Evolutionary conservation across 2,113 vertebrate species (phyloP), one percentile per base, ranked within the genome.

Genomic region (Sebastes schlegelii): DNA sequence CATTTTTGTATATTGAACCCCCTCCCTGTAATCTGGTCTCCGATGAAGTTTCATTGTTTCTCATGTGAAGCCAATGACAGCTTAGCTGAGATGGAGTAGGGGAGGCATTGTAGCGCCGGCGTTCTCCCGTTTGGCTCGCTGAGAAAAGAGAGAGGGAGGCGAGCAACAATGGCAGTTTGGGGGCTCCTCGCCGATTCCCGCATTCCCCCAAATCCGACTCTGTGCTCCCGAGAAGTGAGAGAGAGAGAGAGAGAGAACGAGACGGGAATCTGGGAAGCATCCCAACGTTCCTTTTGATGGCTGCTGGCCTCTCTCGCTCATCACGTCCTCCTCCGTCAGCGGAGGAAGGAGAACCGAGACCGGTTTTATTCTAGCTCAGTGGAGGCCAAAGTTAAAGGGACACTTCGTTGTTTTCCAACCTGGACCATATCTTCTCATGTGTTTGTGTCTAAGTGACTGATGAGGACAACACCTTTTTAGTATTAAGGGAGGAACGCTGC

Each of bases 21-120:
- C 80, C 89, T 87, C 74, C 0, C 96, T 86, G 85, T 97, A 96
- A 97, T 97, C 96, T 97, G 94, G 93, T 95, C 95, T 97, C 96
- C 89, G 95, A 83, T 97, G 93, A 96, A 96, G 94, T 96, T 95
- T 96, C 94, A 96, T 96, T 93, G 95, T 97, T 96, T 96, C 92
- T 95, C 94, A 92, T 91, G 93, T 93, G 93, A 90, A 96, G 90
- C 95, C 94, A 96, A 85, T 96, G 95, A 96, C 94, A 84, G 95
- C 94, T 97, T 96, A 96, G 93, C 88, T 6, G 69, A 92, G 93
- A 96, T 93, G 92, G 91, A 91, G 89, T 86, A 92, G 88, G 79
- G 93, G 65, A 90, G 86, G 88, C 88, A 91, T 96, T 95, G 92
- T 86, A 88, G 89, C 90, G 67, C 90, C 64, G 94, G 88, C 91